Percentiles rank a stretch among this genome's conserved stretches.
These are phyloP conservation scores for Melitaea athalia DNA, from an alignment of 2,888 invertebrate species.

Conservation along the genomic window DNA sequence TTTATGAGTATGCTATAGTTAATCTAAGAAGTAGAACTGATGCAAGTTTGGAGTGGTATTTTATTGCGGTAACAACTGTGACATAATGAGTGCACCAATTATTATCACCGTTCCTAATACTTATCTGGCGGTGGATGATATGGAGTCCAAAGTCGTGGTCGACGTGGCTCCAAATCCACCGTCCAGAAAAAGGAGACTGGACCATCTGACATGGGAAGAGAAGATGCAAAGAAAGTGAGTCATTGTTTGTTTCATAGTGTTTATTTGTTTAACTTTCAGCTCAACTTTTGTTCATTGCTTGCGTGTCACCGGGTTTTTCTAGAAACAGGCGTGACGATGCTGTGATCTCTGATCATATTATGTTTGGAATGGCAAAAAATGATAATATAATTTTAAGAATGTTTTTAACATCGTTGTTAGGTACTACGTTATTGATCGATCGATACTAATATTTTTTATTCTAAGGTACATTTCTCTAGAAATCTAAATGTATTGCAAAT, in stretches of 20 bases:
- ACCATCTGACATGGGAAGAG: constrained; percentile 93
- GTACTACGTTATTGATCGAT: not conserved
- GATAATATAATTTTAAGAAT: not conserved
- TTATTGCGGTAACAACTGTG: constrained; percentile 37
- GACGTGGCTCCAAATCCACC: constrained; percentile 61
- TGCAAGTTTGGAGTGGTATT: constrained; percentile 44
- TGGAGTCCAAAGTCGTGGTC: constrained; percentile 60
- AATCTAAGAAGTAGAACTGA: constrained; percentile 43
- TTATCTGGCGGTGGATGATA: constrained; percentile 68
- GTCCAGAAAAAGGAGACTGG: constrained; percentile 87
- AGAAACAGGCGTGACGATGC: constrained; percentile 6
- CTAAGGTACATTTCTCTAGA: too few species aligned
- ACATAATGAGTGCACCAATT: constrained; percentile 76
- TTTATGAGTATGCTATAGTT: constrained; percentile 57
- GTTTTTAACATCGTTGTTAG: not conserved
- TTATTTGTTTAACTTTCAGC: too few species aligned
- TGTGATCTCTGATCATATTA: not conserved
- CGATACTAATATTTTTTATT: not conserved
- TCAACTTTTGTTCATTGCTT: too few species aligned
- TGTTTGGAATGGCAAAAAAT: not conserved
- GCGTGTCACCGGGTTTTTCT: constrained; percentile 24
- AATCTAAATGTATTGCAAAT: too few species aligned
- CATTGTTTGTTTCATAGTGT: constrained; percentile 16
- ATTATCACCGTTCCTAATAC: constrained; percentile 78
- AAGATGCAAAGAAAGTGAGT: constrained; percentile 93